Conservation (phyloP, 2,797 vertebrate genomes). For the Periparus ater region DNA sequence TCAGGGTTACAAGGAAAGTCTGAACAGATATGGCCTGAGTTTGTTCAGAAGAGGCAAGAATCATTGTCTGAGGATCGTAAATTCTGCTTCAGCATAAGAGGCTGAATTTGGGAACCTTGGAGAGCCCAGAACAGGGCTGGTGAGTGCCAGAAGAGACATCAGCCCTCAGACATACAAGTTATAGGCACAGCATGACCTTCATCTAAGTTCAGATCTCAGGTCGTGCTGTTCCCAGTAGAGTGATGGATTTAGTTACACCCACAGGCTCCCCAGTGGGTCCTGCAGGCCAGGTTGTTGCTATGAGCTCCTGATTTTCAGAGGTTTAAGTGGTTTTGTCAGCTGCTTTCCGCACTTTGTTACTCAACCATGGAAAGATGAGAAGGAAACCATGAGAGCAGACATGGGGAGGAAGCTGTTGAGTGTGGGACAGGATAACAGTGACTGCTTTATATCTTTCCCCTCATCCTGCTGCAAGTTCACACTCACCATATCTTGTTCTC, state of each 20-base stretch:
- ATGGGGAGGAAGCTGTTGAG: accelerated
- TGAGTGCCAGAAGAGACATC: not conserved
- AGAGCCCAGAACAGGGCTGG: not conserved
- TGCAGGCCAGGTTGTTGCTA: not conserved
- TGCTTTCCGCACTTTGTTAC: not conserved
- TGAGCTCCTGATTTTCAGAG: not conserved
- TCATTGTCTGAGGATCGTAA: not conserved
- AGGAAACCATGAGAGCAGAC: not conserved
- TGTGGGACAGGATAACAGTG: not conserved
- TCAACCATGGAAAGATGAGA: not conserved
- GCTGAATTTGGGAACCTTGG: not conserved
- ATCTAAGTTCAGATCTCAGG: not conserved
- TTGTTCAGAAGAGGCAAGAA: not conserved
- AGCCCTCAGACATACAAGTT: not conserved
- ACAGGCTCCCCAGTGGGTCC: not conserved
- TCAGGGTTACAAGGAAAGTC: not conserved
- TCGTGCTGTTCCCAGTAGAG: not conserved
- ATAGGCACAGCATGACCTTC: not conserved
- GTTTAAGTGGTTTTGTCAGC: not conserved
- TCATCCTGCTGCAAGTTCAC: not conserved
- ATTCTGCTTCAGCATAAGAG: not conserved
- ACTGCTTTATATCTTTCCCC: not conserved
- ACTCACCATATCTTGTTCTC: not conserved
- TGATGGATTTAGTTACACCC: not conserved
- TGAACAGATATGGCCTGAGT: not conserved